These are phyloP conservation scores for Pantelozetes paolii DNA, from an alignment of 2,888 invertebrate genomes.

Conservation along the genomic window DNA sequence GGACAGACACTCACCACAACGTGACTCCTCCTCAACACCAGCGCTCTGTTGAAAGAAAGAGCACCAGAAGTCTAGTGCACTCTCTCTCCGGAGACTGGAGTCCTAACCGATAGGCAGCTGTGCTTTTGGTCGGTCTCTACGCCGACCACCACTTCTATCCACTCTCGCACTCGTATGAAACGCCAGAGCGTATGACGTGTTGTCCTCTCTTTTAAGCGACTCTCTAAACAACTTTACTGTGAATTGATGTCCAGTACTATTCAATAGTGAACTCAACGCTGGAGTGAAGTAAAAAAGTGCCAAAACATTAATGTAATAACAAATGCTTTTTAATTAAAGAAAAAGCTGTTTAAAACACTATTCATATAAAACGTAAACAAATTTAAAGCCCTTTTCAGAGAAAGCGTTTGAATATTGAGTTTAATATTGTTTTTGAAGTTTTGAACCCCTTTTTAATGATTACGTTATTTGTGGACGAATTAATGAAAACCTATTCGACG, in stretches of 20 bases:
- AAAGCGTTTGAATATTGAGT: too few species aligned
- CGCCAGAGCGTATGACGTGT: background rate
- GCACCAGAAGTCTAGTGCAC: background rate
- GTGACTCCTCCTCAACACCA: slow-evolving; percentile 30
- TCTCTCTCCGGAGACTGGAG: background rate
- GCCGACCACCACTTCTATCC: background rate
- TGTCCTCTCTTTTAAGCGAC: background rate
- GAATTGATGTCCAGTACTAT: too few species aligned
- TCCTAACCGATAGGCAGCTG: background rate
- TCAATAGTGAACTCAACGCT: too few species aligned
- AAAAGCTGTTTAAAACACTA: too few species aligned
- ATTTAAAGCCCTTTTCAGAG: too few species aligned
- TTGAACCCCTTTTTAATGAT: background rate
- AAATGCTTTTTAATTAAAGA: too few species aligned
- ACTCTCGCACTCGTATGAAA: background rate
- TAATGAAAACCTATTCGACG: background rate
- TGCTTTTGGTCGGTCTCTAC: background rate
- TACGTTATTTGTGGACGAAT: background rate
- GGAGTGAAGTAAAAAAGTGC: too few species aligned
- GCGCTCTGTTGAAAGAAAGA: background rate
- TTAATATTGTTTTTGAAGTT: too few species aligned
- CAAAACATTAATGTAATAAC: too few species aligned
- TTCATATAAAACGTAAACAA: too few species aligned
- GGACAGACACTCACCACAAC: slow-evolving; percentile 10
- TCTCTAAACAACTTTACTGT: too few species aligned